phyloP scores from a whole-genome alignment of 1,140 invertebrate genomes.

The Cydia splendana region DNA sequence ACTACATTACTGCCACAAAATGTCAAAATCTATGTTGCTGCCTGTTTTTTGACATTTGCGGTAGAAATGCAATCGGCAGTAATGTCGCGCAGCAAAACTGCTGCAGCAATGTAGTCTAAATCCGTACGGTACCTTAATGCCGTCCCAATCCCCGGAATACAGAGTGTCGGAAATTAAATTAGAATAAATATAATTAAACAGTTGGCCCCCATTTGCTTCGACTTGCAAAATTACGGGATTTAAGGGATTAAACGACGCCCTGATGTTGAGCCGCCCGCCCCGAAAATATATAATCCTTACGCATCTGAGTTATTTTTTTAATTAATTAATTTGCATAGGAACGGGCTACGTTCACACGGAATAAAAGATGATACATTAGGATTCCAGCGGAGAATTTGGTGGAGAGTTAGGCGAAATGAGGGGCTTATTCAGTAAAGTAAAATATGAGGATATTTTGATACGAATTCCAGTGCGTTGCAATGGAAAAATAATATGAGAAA shows the following conservation, averaged over 20 bases:
- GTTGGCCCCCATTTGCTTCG: conserved; percentile 51
- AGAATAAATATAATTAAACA: conserved; percentile 64
- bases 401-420: background rate
- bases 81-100: too few relatives aligned
- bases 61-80: too few relatives aligned
- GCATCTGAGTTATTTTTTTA: conserved; percentile 44
- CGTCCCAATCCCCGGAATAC: conserved; percentile 38
- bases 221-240: conserved; percentile 55
- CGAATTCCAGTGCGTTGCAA: too few relatives aligned
- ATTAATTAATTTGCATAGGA: conserved; percentile 40
- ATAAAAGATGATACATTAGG: conserved; percentile 27
- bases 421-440: background rate
- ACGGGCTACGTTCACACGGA: conserved; percentile 8
- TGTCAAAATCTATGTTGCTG: too few relatives aligned
- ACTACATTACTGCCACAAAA: too few relatives aligned
- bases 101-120: too few relatives aligned
- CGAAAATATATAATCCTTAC: conserved; percentile 40
- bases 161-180: conserved; percentile 58
- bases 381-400: background rate
- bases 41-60: too few relatives aligned
- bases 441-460: background rate
- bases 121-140: background rate
- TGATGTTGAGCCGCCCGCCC: conserved; percentile 42
- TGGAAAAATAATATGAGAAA: too few relatives aligned
- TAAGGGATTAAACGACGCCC: conserved; percentile 43